Base-by-base conservation (phyloP, 2,113 vertebrate species). In the Otis tarda region DNA sequence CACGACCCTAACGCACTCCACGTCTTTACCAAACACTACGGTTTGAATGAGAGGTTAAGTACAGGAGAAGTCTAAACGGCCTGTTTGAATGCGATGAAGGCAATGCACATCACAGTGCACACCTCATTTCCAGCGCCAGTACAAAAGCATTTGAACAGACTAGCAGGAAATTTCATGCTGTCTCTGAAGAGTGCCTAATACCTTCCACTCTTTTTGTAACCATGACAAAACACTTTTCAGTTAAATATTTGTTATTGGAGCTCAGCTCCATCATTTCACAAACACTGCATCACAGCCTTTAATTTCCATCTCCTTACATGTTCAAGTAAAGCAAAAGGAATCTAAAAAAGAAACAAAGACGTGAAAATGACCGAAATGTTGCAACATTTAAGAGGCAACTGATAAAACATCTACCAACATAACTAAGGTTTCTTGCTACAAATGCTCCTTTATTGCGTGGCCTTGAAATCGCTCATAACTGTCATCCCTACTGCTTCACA, bases 11-110 rank as follows among this genome's bases (percentile, higher is more conserved):
- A 3, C 3, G 3, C 14, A 3, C 9, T 24, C n/a, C 45, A 7
- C 65, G 9, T 2, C 67, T 4, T 8, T 12, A 10, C 6, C 14
- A 0, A 11, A 18, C 25, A 4, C 41, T 1, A 1, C 0, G 35
- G 16, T 37, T 12, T 21, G 53, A 27, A 5, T 0, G 13, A 12
- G 14, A 59, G 24, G 28, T 9, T 12, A 7, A 10, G 61, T 8
- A 6, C 37, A 16, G 33, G n/a, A 19, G 6, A 37, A 45, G 60
- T 15, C 12, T 1, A 35, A 47, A 10, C 5, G 52, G 30, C 63
- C 33, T 8, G 16, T 4, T 6, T 7, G 78, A 23, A 14, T 0
- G 0, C 2, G 14, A 20, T 1, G 33, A 16, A 19, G 57, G 33
- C 11, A 4, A 9, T 0, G 30, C 13, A 20, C 6, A 4, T 5